Percentiles rank a stretch among this genome's conserved stretches.
Evolutionary conservation across 2,888 invertebrate genomes (phyloP).

Genomic region (Conchocele bisecta): DNA sequence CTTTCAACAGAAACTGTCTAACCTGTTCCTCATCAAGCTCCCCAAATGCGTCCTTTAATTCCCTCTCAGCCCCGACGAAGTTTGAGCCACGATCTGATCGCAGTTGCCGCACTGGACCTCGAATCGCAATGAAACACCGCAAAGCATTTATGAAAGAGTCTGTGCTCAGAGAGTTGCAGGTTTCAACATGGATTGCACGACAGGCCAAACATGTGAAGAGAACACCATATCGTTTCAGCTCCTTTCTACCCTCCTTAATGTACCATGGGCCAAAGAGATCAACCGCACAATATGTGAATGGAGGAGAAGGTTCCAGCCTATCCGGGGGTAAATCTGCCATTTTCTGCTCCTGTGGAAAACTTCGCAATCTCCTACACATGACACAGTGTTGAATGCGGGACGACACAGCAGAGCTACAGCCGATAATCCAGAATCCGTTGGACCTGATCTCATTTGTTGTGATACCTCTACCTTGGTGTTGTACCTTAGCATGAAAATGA

Average conservation of each 20-base stretch:
- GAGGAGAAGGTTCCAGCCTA: constrained; percentile 62
- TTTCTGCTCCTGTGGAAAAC: constrained; percentile 57
- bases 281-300: constrained; percentile 74
- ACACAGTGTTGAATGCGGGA: constrained; percentile 64
- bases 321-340: constrained; percentile 75
- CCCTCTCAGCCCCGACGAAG: constrained; percentile 61
- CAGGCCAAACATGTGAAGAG: constrained; percentile 76
- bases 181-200: constrained; percentile 73
- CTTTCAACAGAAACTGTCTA: background rate
- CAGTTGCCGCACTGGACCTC: constrained; percentile 55
- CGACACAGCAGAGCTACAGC: constrained; percentile 56
- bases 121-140: constrained; percentile 56
- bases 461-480: constrained; percentile 49
- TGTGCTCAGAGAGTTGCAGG: constrained; percentile 45
- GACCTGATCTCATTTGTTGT: constrained; percentile 44
- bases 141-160: constrained; percentile 58
- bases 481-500: constrained; percentile 37
- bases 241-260: constrained; percentile 66
- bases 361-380: constrained; percentile 63
- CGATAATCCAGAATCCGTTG: constrained; percentile 70
- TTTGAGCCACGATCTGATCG: constrained; percentile 63
- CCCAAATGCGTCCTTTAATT: constrained; percentile 29
- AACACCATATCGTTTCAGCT: constrained; percentile 72
- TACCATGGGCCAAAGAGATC: constrained; percentile 78
- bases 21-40: background rate